Base-by-base conservation (phyloP, 2,888 invertebrate genomes). In the Drosophila paramelanica region DNA sequence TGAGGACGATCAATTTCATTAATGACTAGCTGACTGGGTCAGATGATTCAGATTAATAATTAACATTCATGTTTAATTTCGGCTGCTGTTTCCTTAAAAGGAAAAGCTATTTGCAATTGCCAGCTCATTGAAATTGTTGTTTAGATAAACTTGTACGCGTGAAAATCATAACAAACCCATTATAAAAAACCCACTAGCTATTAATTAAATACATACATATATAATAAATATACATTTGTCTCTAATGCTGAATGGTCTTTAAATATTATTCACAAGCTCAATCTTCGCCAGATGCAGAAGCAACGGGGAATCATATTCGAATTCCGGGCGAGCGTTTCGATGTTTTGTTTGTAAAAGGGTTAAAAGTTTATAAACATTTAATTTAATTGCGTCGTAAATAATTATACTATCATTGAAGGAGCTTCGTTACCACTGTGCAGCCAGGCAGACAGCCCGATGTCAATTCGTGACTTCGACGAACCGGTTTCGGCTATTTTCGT, bases 141-240 rank as follows among this genome's bases (percentile, higher is more conserved):
- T 60, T 81, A 86, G 87, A 64, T 68, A 70, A 27, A 56, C 64
- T 62, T 74, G 60, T 59, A 47, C 67, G 57, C 60, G 43, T 59
- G 33, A 58, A 59, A 60, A 65, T 57, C 53, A 64, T 67, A 67
- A 70, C 27, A 14, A 43, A 53, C 39, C 56, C 17, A 17, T 17
- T 17, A 17, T 58, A 56, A 49, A 56, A 73, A 57, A 56, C 65
- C 55, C 58, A 58, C 20, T 88, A 82, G 79, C 25, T 72, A 58
- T 68, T 77, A 68, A 56, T 67, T 61, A 73, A 51, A 67, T 69
- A 73, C 25, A 57, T 61, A 73, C 55, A 67, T 69, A 74, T 27
- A 67, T 61, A 77, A 47, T 60, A 68, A 51, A 73, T 45, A 60
- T 61, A 72, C 25, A 58, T 59, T 68, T 73, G 58, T 60, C 67